Evolutionary conservation across 2,797 vertebrate species (phyloP).

Genomic region (Masticophis lateralis): DNA sequence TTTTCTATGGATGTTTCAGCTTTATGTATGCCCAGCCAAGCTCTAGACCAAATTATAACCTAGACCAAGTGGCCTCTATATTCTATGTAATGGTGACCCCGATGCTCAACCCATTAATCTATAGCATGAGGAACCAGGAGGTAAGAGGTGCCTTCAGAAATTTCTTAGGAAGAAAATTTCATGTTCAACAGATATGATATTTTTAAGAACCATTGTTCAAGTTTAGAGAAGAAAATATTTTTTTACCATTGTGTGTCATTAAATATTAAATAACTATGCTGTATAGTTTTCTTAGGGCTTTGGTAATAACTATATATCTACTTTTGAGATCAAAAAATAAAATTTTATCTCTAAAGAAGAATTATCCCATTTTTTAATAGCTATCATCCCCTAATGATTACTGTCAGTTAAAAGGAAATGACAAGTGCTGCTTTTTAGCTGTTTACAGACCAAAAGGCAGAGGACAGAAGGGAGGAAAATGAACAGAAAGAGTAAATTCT

Average conservation of each 20-base stretch:
- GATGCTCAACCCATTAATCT: constrained; percentile 49
- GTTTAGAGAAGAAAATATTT: background rate
- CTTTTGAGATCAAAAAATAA: background rate
- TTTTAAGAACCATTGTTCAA: background rate
- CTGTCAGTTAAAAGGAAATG: background rate
- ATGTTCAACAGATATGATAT: background rate
- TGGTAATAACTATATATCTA: background rate
- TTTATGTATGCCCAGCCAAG: constrained; percentile 18
- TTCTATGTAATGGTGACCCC: constrained; percentile 38
- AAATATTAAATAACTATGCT: background rate
- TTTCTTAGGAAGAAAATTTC: background rate
- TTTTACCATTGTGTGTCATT: background rate
- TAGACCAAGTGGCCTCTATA: constrained; percentile 31
- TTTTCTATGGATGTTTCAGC: constrained; percentile 4
- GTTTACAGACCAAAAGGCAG: background rate
- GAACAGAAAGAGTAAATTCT: background rate
- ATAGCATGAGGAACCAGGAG: constrained; percentile 50
- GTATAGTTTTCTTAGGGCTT: background rate
- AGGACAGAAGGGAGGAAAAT: background rate
- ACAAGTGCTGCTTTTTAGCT: background rate
- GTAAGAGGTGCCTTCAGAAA: constrained; percentile 23
- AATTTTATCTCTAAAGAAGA: background rate
- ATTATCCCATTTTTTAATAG: background rate
- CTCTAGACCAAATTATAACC: background rate
- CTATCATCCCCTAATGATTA: background rate